phyloP scores from a whole-genome alignment of 2,888 invertebrate species.

The Luffia ferchaultella region DNA sequence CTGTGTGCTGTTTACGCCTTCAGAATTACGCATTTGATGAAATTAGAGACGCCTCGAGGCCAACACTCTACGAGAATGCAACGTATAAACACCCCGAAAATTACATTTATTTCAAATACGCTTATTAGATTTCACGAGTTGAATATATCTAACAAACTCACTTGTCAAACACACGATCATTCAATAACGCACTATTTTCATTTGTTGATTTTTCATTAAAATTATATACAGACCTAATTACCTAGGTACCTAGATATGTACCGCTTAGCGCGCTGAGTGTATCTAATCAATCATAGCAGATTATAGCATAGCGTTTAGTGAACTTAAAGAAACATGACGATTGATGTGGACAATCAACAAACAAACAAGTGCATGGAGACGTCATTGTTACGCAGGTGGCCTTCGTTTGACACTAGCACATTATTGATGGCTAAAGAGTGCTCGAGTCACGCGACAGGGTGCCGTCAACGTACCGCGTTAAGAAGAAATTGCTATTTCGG shows the following conservation, averaged over 20 bases:
- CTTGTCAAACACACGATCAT: too few species aligned
- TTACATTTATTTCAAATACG: too few species aligned
- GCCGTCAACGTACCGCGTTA: not conserved
- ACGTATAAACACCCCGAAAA: too few species aligned
- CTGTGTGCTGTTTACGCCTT: not conserved
- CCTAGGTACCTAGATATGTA: too few species aligned
- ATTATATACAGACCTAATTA: too few species aligned
- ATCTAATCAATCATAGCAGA: not conserved
- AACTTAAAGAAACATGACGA: not conserved
- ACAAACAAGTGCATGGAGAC: not conserved
- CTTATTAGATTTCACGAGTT: too few species aligned
- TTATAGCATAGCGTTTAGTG: not conserved
- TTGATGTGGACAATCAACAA: not conserved
- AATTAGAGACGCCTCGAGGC: not conserved
- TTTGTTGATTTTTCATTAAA: too few species aligned
- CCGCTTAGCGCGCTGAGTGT: too few species aligned
- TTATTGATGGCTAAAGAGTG: not conserved
- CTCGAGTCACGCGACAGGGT: not conserved
- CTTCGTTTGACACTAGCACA: not conserved
- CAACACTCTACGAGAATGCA: not conserved
- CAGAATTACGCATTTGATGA: constrained; percentile 1
- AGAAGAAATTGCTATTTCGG: not conserved
- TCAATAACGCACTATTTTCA: too few species aligned
- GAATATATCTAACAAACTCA: too few species aligned
- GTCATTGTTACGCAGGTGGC: not conserved